Base-by-base conservation (phyloP, 1,140 invertebrate species). In the Calosoma granatense region DNA sequence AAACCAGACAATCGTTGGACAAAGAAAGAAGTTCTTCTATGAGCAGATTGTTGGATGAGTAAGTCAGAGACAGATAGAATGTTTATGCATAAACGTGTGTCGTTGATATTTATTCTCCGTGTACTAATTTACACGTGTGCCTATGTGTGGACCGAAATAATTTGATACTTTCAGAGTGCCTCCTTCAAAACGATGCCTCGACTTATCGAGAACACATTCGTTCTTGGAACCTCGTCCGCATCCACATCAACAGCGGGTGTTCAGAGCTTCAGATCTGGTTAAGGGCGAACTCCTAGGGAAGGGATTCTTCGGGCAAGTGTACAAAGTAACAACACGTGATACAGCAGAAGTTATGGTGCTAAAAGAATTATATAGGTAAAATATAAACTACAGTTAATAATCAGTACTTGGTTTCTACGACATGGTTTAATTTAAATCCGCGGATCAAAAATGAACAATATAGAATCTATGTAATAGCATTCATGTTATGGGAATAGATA, bases 321-420 rank as follows among this genome's bases (percentile, higher is more conserved):
- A 84, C 68, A 88, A 92, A 75, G 92, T 94, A 19, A 94, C 90
- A 1, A 92, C 95, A 70, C 81, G 85, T 55, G 84, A 90, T 59
- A 95, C 92, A 0, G 85, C 85, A 55, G 92, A 97, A 74, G 85
- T 94, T 14, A 95, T 96, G 92, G 94, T 97, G 52, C 78, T 97
- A 14, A 97, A 97, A 69, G 92, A 96, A 69, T 77, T 97, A 58
- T 93, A 94, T 71, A 30, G 26, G 26, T 30, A 30, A 6, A 30
- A 30, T 6, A 30, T n/a, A n/a, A n/a, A n/a, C n/a, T n/a, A n/a
- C n/a, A n/a, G n/a, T n/a, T n/a, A n/a, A n/a, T n/a, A n/a, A n/a
- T n/a, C n/a, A n/a, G n/a, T n/a, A n/a, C n/a, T n/a, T n/a, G n/a
- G n/a, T n/a, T n/a, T n/a, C n/a, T n/a, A n/a, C n/a, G n/a, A n/a